phyloP scores from a whole-genome alignment of 2,888 invertebrate species.

The Aphodius granarius region DNA sequence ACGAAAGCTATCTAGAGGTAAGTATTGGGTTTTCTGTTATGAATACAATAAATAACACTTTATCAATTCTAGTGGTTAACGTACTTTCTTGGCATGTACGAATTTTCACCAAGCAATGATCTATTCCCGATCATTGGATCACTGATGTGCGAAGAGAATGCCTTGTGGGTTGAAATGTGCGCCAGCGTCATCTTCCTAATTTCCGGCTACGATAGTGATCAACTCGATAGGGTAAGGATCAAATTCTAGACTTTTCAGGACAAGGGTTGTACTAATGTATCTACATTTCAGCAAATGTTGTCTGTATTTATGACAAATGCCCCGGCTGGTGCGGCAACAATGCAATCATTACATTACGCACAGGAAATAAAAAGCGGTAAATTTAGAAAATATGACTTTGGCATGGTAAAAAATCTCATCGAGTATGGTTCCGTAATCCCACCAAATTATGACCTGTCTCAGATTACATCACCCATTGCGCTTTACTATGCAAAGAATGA shows the following conservation, averaged over 20 bases:
- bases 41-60: background rate
- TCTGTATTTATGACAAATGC: slow-evolving; percentile 51
- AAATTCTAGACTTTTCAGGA: background rate
- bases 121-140: slow-evolving; percentile 59
- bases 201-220: slow-evolving; percentile 61
- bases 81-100: slow-evolving; percentile 57
- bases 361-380: slow-evolving; percentile 41
- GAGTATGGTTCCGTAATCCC: slow-evolving; percentile 43
- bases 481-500: slow-evolving; percentile 54
- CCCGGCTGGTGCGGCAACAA: slow-evolving; percentile 55
- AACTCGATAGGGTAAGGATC: slow-evolving; percentile 56
- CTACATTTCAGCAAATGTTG: background rate
- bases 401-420: slow-evolving; percentile 15
- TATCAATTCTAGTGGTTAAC: slow-evolving; percentile 46
- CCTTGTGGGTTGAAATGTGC: slow-evolving; percentile 62
- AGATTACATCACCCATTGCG: slow-evolving; percentile 47
- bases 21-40: background rate
- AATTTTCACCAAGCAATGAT: slow-evolving; percentile 64
- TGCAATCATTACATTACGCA: slow-evolving; percentile 53
- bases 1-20: slow-evolving; percentile 19
- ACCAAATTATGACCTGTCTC: slow-evolving; percentile 48
- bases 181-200: slow-evolving; percentile 68
- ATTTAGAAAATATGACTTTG: slow-evolving; percentile 28
- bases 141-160: slow-evolving; percentile 59
- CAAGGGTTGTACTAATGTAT: background rate